Evolutionary conservation across 2,797 vertebrate species (phyloP).

Genomic region (Lacerta agilis): DNA sequence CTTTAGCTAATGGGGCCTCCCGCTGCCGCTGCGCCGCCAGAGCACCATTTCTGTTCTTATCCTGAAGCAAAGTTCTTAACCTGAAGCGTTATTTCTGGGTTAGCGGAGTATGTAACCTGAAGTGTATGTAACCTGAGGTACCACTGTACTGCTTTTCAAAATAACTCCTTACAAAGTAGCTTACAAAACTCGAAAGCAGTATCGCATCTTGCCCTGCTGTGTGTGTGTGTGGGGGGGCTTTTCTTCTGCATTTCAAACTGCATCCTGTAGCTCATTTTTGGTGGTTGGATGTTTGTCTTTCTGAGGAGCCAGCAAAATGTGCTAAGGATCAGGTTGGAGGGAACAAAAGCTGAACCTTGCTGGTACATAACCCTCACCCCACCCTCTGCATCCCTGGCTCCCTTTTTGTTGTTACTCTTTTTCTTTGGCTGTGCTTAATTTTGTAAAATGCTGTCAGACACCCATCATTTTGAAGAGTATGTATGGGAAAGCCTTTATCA

Average conservation of each 20-base stretch:
- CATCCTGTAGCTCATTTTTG: not conserved
- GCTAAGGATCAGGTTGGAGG: not conserved
- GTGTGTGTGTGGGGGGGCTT: not conserved
- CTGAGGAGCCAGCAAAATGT: not conserved
- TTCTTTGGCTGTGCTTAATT: not conserved
- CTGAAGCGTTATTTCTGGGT: no score
- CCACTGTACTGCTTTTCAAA: not conserved
- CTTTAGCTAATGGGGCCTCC: no score
- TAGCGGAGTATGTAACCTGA: no score
- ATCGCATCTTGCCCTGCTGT: not conserved
- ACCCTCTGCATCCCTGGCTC: no score
- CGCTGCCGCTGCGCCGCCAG: no score
- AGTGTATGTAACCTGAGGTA: no score
- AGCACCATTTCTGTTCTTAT: no score
- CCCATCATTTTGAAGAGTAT: not conserved
- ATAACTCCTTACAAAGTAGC: not conserved
- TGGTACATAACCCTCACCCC: not conserved
- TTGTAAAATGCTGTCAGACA: not conserved
- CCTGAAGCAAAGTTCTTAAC: no score
- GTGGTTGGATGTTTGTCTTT: not conserved
- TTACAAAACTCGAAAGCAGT: not conserved
- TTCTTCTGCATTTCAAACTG: not conserved
- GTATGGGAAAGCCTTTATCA: not conserved
- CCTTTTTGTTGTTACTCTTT: not conserved
- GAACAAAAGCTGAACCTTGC: not conserved